Evolutionary conservation across 1,140 invertebrate species (phyloP).

Genomic region (Nylanderia fulva): DNA sequence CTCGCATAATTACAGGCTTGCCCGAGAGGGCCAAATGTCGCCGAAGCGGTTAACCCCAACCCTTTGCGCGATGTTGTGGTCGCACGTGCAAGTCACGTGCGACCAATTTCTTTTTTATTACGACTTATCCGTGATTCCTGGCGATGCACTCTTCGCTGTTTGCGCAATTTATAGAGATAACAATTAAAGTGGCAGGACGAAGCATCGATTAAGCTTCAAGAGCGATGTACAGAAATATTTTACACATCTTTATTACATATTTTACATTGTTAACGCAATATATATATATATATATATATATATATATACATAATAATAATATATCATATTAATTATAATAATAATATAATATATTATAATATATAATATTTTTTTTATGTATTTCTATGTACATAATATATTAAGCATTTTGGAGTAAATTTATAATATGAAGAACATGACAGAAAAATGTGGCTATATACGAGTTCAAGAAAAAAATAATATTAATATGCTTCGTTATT

Average conservation of each 20-base stretch:
- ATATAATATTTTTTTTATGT: too few species aligned
- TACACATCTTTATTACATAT: too few species aligned
- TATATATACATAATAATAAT: background rate
- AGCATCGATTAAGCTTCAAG: background rate
- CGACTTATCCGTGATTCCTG: constrained; percentile 14
- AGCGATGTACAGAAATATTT: background rate
- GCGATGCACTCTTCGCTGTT: constrained; percentile 30
- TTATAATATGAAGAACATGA: background rate
- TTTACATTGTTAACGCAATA: too few species aligned
- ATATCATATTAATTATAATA: constrained; percentile 3
- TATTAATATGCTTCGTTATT: background rate
- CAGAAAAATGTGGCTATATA: background rate
- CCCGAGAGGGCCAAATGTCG: constrained; percentile 71
- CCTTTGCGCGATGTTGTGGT: constrained; percentile 62
- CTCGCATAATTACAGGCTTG: constrained; percentile 70
- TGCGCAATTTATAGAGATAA: background rate
- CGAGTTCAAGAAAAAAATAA: background rate
- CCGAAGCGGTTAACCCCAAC: constrained; percentile 75
- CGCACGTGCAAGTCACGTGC: constrained; percentile 77
- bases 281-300: background rate
- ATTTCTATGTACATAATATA: background rate
- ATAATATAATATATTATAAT: background rate
- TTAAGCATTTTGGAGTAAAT: background rate
- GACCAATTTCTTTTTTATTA: constrained; percentile 68
- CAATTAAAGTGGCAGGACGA: background rate